Base-by-base conservation (phyloP, 2,797 vertebrate genomes). In the Gadopsis bispinosus region DNA sequence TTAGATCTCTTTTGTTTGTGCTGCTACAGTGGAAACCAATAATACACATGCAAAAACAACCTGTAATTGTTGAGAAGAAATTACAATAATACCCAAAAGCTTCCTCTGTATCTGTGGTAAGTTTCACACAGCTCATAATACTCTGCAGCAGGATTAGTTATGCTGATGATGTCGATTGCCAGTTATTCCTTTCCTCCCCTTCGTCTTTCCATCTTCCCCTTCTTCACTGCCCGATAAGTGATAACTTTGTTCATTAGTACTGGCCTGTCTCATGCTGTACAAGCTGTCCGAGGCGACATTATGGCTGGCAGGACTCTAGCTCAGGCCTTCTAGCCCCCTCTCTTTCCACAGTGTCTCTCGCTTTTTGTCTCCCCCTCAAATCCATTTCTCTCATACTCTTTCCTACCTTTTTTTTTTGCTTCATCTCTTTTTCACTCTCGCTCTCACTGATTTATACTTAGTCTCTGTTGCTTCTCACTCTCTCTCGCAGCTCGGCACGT, bases 161-260 rank as follows among this genome's bases (percentile, higher is more conserved):
- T 79, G 79, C 77, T 62, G 61, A 70, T 59, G 62, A 53, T 39
- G 67, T 76, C 69, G 45, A 12, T 58, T 61, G 55, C 77, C 20
- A 68, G 62, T 75, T 62, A 77, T 71, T 17, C 17, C 43, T 54
- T 75, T 62, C 65, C 69, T 69, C 70, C 10, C 26, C 39, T n/a
- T n/a, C 19, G 4, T 80, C 73, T 79, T 39, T 78, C 70, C 26
- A 56, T 77, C 37, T 22, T 61, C 56, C 60, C 4, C 61, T 63
- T 73, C 60, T 56, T 83, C 87, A 19, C 56, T 75, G 69, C 61
- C 82, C 82, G 76, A 79, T 84, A 86, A 83, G 71, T 87, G 78
- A 87, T 87, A 89, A 92, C 88, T 92, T 93, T 93, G 85, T 91
- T 92, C 90, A 92, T 94, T 93, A 90, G 75, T 51, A 81, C 83